phyloP scores from a whole-genome alignment of 2,113 vertebrate genomes.

The Sterrhoptilus dennistouni region DNA sequence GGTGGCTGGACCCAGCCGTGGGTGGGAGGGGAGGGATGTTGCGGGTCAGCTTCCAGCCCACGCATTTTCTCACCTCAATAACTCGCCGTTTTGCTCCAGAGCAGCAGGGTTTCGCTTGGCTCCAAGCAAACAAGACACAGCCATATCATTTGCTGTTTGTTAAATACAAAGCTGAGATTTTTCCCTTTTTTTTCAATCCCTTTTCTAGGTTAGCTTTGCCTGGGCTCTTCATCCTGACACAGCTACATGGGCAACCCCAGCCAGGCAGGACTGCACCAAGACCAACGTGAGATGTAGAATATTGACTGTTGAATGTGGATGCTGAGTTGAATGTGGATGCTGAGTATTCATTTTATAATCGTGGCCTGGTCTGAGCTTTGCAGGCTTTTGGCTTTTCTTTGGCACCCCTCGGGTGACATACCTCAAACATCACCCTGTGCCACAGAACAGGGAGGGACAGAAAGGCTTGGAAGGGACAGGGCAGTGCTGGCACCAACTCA shows the following conservation, averaged over 20 bases:
- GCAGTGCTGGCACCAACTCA: neutral
- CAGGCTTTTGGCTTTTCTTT: neutral
- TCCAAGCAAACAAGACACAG: neutral
- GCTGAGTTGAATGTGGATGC: neutral
- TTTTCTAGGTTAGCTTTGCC: neutral
- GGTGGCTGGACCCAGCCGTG: neutral
- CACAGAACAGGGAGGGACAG: neutral
- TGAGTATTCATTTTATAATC: neutral
- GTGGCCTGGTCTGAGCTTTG: neutral
- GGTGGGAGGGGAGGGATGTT: neutral
- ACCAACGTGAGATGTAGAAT: neutral
- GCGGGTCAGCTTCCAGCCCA: neutral
- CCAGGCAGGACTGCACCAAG: neutral
- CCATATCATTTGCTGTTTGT: neutral
- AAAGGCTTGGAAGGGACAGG: neutral
- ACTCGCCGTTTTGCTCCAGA: neutral
- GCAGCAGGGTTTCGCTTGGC: neutral
- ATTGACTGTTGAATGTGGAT: neutral
- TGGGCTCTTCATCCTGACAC: neutral
- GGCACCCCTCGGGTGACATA: rapidly evolving
- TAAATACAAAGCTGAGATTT: neutral
- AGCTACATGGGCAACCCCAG: neutral
- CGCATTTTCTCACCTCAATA: neutral
- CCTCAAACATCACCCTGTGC: neutral
- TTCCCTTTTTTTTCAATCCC: neutral